Base-by-base conservation (phyloP, 1,140 invertebrate genomes). In the Atta texana region DNA sequence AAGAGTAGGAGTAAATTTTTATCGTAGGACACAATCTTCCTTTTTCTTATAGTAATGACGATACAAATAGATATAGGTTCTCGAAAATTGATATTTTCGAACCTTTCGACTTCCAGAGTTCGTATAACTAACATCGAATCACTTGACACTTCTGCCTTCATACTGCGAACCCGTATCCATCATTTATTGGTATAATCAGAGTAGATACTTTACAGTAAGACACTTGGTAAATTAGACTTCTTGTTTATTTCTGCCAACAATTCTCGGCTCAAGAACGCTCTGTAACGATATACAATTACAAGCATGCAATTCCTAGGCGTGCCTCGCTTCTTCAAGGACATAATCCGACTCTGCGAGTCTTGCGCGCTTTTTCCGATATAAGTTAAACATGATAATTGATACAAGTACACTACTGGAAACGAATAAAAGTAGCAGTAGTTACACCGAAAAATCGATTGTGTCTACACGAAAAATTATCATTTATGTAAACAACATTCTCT, bases 161-260 rank as follows among this genome's bases (percentile, higher is more conserved):
- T 61, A 82, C 24, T 34, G 69, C 55, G 55, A 84, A 84, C 16
- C 80, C 68, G 80, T 82, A 74, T 72, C 69, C 68, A 74, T 72
- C 68, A 18, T 61, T 59, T 74, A 82, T 75, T 39, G 80, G 55
- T 84, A 75, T 74, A 84, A 84, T 51, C 55, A 28, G 55, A 84
- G 44, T 75, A 84, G 44, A 84, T 84, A 84, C 80, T 84, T 74
- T 84, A 69, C 39, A 84, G 57, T 84, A 84, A 84, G 80, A 84
- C 80, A 84, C 80, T 84, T 84, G 80, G 80, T 84, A 84, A 84
- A 84, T 74, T 84, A 84, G 69, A 84, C 53, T 84, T 74, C 68
- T 82, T 84, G 69, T 84, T 84, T 84, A 84, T 84, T 84, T 82
- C n/a, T 84, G 80, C 72, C 80, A 84, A 84, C 69, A 84, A 24